Conservation (phyloP, 2,888 invertebrate species). For the Palloptera scutellata region DNA sequence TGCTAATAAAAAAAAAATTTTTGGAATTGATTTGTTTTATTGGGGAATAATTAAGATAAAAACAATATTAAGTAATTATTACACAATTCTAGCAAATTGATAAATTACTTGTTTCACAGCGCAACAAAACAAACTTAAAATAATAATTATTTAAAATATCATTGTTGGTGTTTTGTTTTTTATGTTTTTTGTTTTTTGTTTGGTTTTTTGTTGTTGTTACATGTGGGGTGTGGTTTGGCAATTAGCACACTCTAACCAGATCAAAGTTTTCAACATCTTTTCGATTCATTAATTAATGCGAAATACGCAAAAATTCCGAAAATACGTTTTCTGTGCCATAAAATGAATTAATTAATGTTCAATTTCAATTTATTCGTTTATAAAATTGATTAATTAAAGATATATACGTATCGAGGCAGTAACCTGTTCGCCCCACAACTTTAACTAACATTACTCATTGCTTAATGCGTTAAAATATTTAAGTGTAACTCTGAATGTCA, state of each 20-base stretch:
- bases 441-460: too few species aligned
- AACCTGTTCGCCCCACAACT: too few species aligned
- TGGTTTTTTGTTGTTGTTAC: background rate
- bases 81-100: background rate
- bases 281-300: background rate
- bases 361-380: background rate
- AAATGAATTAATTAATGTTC: constrained; percentile 16
- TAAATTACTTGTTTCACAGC: constrained; percentile 9
- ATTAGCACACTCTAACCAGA: background rate
- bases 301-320: constrained; percentile 3
- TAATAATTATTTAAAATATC: background rate
- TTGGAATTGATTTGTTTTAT: background rate
- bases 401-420: too few species aligned
- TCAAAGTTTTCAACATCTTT: too few species aligned
- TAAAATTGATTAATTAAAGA: background rate
- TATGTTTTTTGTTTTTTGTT: background rate
- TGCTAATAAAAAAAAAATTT: too few species aligned
- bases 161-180: background rate
- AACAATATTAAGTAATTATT: background rate
- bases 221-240: background rate
- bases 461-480: too few species aligned
- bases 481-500: too few species aligned
- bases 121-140: too few species aligned
- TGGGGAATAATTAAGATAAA: constrained; percentile 20
- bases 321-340: background rate